Percentiles rank a stretch among this genome's conserved stretches.
Conservation (phyloP, 37 sponge, comb jelly and placozoan genomes). For the Halisarca cf. caerulea region DNA sequence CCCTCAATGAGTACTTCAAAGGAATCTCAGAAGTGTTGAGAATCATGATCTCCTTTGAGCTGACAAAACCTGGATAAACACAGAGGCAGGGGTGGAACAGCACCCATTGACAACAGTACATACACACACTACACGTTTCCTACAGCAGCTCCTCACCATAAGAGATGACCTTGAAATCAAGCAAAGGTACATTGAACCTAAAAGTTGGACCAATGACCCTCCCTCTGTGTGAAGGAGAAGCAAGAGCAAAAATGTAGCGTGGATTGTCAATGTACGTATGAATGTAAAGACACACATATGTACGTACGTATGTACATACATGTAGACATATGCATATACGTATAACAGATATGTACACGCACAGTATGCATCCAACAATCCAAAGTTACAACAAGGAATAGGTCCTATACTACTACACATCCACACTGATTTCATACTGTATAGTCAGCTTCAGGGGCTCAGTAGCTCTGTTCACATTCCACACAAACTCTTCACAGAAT, state of each 20-base stretch:
- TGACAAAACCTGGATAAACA: conserved; percentile 75
- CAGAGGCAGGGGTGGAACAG: not conserved
- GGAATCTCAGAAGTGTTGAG: conserved; percentile 92
- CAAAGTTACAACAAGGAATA: too few relatives aligned
- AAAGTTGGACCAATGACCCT: conserved; percentile 96
- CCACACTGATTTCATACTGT: conserved; percentile 18
- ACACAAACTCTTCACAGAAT: conserved; percentile 88
- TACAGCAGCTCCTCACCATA: conserved; percentile 66
- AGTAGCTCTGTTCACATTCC: conserved; percentile 64
- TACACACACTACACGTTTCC: too few relatives aligned
- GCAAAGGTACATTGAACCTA: conserved; percentile 66
- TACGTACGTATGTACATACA: not conserved
- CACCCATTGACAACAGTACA: not conserved
- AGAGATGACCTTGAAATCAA: conserved; percentile 85
- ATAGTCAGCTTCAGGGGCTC: conserved; percentile 73
- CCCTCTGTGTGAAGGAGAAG: conserved; percentile 37
- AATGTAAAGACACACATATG: not conserved
- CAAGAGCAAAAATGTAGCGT: not conserved
- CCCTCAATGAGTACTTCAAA: conserved; percentile 71
- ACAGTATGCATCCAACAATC: not conserved
- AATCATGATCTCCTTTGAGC: conserved; percentile 59
- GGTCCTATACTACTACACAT: too few relatives aligned
- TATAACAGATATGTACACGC: not conserved
- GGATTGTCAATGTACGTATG: not conserved
- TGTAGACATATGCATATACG: not conserved